Evolutionary conservation across 1,140 invertebrate species (phyloP), one percentile per base, ranked within the genome.

Genomic region (Cotesia typhae): DNA sequence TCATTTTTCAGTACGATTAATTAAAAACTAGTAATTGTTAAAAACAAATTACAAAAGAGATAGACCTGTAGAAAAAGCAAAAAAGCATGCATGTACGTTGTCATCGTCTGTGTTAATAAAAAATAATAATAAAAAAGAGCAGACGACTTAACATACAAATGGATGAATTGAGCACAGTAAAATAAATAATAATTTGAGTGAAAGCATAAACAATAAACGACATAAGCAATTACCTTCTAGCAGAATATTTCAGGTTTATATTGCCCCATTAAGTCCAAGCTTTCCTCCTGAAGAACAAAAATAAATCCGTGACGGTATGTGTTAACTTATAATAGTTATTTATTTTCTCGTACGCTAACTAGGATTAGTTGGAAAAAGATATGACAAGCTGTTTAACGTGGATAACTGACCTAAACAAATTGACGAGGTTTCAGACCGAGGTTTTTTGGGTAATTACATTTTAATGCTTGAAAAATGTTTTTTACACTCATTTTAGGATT

Each of bases 221-320:
- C 77, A 84, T 47, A 86, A 84, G 81, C 80, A 84, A 87, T 89
- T 91, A 90, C 90, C 90, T 91, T 91, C 90, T 91, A 93, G 89
- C 92, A 93, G 90, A 93, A 92, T 89, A 94, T 93, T 91, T 93
- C 92, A 87, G 92, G 91, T 88, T 93, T 93, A 90, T 92, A 94
- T 89, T 92, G 91, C 84, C 92, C 92, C 89, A 93, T 92, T 88
- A 93, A 92, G 88, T 93, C 92, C 90, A 92, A 91, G 89, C 90
- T 92, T 89, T 93, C 92, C 87, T 93, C 92, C 89, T 91, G 87
- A 78, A 85, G 84, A 87, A 88, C 84, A 88, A 89, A 88, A 88
- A 90, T 81, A 86, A 81, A 68, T 66, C 70, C 41, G 64, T 71
- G 47, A 74, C 73, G 73, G 63, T 74, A 65, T 47, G 57, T 65